Base-by-base conservation (phyloP, 2,888 invertebrate species). In the Trachelus iudaicus region DNA sequence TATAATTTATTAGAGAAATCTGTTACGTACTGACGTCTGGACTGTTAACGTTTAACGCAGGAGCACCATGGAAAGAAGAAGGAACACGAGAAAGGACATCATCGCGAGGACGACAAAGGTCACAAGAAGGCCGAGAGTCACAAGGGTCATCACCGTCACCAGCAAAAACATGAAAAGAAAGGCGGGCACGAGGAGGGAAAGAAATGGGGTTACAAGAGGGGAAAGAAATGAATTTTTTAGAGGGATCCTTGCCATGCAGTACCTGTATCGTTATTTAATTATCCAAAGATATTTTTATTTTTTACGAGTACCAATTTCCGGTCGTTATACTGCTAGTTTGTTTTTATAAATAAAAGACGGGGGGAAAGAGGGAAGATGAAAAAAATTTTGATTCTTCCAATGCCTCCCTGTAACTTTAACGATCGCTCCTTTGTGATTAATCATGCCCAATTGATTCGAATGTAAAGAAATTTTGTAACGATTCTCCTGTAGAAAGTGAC, bases 21-120 rank as follows among this genome's bases (percentile, higher is more conserved):
- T 56, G 9, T 23, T 56, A 1, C 9, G 2, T 23, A 6, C 56
- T 56, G 56, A 56, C 68, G 34, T n/a, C 6, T 15, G 13, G 15
- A 40, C 56, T 34, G 3, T 40, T 69, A 40, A 4, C 30, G 1
- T 56, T 71, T 0, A 69, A 73, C 81, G n/a, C 69, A 90, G 89
- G 92, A 91, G 79, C 89, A 92, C 34, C 93, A 94, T 83, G 95
- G 94, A 0, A 93, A 94, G 73, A 92, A 93, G 73, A 93, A 94
- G 1, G 92, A 93, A 78, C 92, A 93, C 84, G 92, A 91, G 11
- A 93, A 94, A 82, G 94, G 94, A 0, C 93, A 93, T 0, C 93
- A 94, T 82, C 89, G 92, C 80, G 88, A 93, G 68, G 90, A 92
- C 2, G 90, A 93, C 23, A 93, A 93, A 90, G 94, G 94, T 1